Evolutionary conservation across 2,797 vertebrate genomes (phyloP).

Genomic region (Agapornis canus): DNA sequence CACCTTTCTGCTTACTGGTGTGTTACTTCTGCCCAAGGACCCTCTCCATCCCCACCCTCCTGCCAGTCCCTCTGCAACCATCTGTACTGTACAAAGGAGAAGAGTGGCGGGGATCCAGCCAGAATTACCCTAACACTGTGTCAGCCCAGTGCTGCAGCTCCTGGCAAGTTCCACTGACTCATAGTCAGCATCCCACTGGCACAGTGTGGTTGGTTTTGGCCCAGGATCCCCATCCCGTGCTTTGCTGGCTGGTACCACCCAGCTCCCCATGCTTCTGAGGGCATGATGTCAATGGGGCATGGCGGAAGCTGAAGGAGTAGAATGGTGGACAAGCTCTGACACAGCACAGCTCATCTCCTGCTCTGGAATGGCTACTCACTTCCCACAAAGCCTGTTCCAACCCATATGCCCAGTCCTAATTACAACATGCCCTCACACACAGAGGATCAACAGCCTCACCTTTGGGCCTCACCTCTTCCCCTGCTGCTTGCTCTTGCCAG

Average conservation of each 20-base stretch:
- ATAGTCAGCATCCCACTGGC: neutral
- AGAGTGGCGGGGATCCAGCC: fast-evolving
- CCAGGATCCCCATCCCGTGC: neutral
- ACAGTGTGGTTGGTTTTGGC: neutral
- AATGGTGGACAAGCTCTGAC: fast-evolving
- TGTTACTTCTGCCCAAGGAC: neutral
- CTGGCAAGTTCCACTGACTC: neutral
- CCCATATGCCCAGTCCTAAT: neutral
- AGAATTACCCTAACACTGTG: neutral
- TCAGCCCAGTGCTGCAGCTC: neutral
- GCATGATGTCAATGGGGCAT: neutral
- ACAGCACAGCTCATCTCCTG: neutral
- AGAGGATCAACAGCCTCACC: neutral
- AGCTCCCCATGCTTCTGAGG: neutral
- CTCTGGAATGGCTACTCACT: neutral
- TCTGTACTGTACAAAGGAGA: neutral
- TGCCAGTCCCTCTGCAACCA: neutral
- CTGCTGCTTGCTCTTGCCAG: fast-evolving
- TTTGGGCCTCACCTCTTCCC: neutral
- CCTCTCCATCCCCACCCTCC: neutral
- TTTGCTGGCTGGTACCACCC: neutral
- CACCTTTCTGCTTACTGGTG: neutral
- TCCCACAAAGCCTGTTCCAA: neutral
- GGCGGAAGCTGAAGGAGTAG: fast-evolving
- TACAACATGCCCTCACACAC: neutral